Percentiles rank a stretch among this genome's conserved stretches.
These are phyloP conservation scores for Scytalopus superciliaris DNA, from an alignment of 2,113 vertebrate species.

Conservation along the genomic window DNA sequence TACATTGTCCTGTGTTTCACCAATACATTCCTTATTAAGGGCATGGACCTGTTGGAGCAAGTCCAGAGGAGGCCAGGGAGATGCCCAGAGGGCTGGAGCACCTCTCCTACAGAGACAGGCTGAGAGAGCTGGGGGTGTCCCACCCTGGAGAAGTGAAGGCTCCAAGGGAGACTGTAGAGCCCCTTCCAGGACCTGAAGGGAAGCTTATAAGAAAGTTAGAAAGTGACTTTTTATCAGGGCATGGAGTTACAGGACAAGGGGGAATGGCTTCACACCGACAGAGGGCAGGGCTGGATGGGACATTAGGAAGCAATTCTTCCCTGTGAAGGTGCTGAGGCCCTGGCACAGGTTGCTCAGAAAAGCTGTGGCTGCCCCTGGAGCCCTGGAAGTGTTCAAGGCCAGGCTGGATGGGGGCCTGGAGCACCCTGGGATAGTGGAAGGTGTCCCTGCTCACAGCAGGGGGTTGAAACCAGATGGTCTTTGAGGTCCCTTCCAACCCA, in stretches of 20 bases:
- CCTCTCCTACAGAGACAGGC: background rate
- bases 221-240: background rate
- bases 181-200: background rate
- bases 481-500: background rate
- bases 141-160: background rate
- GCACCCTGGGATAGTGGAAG: background rate
- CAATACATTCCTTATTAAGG: background rate
- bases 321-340: background rate
- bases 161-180: background rate
- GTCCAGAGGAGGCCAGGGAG: background rate
- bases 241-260: background rate
- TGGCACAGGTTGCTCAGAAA: background rate
- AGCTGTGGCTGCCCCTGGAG: background rate
- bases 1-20: background rate
- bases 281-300: background rate
- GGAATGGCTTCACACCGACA: background rate
- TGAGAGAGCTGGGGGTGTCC: background rate
- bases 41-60: background rate
- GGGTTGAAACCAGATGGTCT: background rate
- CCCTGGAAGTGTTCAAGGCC: background rate
- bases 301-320: background rate
- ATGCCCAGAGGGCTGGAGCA: background rate
- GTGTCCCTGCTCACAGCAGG: background rate
- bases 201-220: background rate
- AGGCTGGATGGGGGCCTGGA: accelerated